These are phyloP conservation scores for Notolabrus celidotus DNA, from an alignment of 2,797 vertebrate genomes.

Conservation along the genomic window DNA sequence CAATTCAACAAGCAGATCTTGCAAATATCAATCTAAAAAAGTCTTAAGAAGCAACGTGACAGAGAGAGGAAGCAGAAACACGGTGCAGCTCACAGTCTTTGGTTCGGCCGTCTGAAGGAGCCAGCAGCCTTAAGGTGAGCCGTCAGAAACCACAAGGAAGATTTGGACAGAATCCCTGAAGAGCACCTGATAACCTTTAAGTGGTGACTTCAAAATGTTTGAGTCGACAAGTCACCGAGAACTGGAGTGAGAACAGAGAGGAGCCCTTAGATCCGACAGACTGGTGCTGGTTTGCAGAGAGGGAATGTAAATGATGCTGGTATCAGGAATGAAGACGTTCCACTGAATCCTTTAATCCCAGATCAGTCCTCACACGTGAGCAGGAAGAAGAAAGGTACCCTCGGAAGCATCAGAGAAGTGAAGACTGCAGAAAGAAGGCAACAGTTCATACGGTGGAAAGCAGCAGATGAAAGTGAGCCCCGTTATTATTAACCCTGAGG, in stretches of 20 bases:
- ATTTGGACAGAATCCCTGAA: constrained; percentile 74
- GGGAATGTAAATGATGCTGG: constrained; percentile 72
- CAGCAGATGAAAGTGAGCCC: constrained; percentile 38
- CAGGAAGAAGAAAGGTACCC: constrained; percentile 50
- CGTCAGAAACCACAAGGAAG: constrained; percentile 24
- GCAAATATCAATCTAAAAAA: constrained; percentile 45
- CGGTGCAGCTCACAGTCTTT: constrained; percentile 68
- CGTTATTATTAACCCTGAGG: constrained; percentile 40
- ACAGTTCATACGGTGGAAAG: constrained; percentile 56
- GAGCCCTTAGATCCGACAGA: constrained; percentile 60
- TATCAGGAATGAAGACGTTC: constrained; percentile 43
- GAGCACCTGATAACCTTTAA: constrained; percentile 53
- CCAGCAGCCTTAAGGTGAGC: constrained; percentile 34
- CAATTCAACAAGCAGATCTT: constrained; percentile 32
- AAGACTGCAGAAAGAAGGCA: constrained; percentile 58
- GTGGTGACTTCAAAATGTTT: constrained; percentile 33
- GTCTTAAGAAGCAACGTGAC: constrained; percentile 22
- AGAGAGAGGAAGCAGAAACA: constrained; percentile 26
- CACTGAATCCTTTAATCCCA: constrained; percentile 36
- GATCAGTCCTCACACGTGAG: constrained; percentile 23
- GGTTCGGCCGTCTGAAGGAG: constrained; percentile 60
- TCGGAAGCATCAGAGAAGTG: constrained; percentile 42
- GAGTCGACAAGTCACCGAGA: constrained; percentile 19
- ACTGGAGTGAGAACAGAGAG: constrained; percentile 10
- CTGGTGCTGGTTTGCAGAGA: constrained; percentile 53